phyloP scores from a whole-genome alignment of 1,140 invertebrate species.

The Globodera ellingtonae region DNA sequence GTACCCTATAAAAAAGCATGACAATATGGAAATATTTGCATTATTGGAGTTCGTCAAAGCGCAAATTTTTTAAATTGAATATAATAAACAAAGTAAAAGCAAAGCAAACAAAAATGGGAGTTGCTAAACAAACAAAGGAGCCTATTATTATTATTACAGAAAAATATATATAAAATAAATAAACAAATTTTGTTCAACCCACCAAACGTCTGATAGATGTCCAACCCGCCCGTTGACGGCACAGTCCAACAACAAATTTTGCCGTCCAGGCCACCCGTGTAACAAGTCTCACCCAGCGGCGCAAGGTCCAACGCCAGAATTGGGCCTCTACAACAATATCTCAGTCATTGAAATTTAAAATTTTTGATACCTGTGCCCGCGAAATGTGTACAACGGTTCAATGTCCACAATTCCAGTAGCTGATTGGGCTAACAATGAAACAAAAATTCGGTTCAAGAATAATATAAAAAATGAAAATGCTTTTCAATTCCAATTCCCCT shows the following conservation, averaged over 20 bases:
- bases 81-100: no score
- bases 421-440: slow-evolving; percentile 17
- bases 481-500: no score
- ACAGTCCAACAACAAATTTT: slow-evolving; percentile 94
- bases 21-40: background rate
- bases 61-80: no score
- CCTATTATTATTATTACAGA: no score
- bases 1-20: background rate
- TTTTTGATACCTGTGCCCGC: slow-evolving; percentile 75
- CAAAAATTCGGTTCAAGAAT: background rate
- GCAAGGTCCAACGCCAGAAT: slow-evolving; percentile 91
- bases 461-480: no score
- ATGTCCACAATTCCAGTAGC: slow-evolving; percentile 73
- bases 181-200: background rate
- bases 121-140: no score
- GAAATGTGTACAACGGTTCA: slow-evolving; percentile 96
- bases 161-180: no score
- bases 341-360: background rate
- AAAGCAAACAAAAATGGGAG: no score
- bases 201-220: slow-evolving; percentile 92
- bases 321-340: slow-evolving; percentile 71
- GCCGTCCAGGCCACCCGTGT: slow-evolving; percentile 88
- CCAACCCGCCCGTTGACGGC: slow-evolving; percentile 79
- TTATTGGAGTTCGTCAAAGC: no score
- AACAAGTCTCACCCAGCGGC: slow-evolving; percentile 85